A percentile compares a stretch with the other conserved stretches of the same genome.
Evolutionary conservation across 2,888 invertebrate genomes (phyloP).

Genomic region (Adineta ricciae): DNA sequence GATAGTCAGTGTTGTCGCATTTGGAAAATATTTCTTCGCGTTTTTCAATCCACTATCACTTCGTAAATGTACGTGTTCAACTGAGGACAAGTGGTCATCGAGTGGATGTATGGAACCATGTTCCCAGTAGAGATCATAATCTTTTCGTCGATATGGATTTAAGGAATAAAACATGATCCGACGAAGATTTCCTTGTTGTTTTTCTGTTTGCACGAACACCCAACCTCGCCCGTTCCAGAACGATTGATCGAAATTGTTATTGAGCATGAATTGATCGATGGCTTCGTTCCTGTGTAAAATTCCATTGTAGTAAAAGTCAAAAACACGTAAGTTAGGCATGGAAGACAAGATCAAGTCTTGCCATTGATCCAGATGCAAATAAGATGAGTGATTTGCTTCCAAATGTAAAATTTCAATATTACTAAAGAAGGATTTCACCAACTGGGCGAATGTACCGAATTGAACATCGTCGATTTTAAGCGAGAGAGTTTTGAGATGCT

Average conservation of each 20-base stretch:
- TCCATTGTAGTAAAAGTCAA: neutral
- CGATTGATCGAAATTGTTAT: neutral
- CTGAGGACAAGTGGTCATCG: neutral
- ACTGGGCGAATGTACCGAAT: neutral
- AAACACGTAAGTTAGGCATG: neutral
- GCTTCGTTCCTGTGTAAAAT: neutral
- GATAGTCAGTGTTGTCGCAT: neutral
- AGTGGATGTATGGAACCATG: neutral
- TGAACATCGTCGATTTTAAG: neutral
- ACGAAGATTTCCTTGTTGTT: neutral
- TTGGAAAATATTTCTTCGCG: neutral
- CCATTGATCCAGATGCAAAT: neutral
- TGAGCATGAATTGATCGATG: neutral
- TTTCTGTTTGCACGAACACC: neutral
- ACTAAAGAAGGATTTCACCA: neutral
- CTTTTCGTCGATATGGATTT: neutral
- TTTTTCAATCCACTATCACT: neutral
- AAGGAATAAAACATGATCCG: neutral
- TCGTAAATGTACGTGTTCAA: neutral
- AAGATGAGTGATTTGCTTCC: neutral
- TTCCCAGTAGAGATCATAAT: neutral
- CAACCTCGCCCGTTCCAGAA: neutral
- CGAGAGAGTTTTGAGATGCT: neutral
- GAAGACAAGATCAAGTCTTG: neutral
- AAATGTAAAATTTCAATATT: neutral